Percentiles rank a stretch among this genome's conserved stretches.
Conservation (phyloP, 2,797 vertebrate genomes). For the Diceros bicornis region DNA sequence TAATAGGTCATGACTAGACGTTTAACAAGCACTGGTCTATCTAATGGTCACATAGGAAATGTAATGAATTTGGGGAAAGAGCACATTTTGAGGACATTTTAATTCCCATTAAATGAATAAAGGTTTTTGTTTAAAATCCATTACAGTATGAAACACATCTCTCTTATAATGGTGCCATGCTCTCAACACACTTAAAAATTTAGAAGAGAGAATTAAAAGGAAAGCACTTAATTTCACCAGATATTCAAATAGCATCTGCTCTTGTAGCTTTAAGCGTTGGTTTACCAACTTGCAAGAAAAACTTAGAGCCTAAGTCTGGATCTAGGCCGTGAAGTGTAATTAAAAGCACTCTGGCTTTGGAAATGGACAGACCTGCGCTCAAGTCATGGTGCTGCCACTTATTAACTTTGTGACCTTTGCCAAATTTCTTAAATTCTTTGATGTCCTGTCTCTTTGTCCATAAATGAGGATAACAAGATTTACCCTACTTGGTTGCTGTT, state of each 20-base stretch:
- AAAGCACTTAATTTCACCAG: background rate
- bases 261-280: background rate
- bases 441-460: background rate
- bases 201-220: background rate
- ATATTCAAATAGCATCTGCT: background rate
- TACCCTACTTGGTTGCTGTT: background rate
- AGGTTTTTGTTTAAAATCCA: background rate
- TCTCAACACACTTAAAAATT: background rate
- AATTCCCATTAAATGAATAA: background rate
- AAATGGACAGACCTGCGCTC: background rate
- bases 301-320: background rate
- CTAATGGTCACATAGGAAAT: background rate
- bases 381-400: background rate
- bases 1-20: background rate
- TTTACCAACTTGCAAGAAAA: conserved; percentile 2
- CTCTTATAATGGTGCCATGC: background rate
- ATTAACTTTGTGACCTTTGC: background rate
- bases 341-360: background rate
- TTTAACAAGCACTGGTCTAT: background rate
- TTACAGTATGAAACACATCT: background rate
- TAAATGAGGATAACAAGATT: background rate
- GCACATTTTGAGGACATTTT: background rate
- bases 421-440: background rate
- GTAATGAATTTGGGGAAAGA: background rate
- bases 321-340: background rate